Percentiles rank a stretch among this genome's conserved stretches.
Conservation (phyloP, 2,888 invertebrate genomes). For the Conops quadrifasciatus region DNA sequence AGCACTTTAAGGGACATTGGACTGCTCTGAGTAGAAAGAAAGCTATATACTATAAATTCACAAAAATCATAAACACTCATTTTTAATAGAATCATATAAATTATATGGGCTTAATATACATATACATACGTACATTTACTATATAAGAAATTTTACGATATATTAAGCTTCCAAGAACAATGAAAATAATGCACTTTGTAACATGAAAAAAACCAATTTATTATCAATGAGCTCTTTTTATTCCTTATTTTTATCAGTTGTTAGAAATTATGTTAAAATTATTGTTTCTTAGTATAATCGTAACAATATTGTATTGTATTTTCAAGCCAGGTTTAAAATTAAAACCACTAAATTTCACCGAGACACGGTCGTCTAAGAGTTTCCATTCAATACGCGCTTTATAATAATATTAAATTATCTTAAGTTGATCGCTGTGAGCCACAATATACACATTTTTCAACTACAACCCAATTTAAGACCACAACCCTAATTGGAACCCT, state of each 20-base stretch:
- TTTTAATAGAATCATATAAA: not conserved
- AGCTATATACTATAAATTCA: not conserved
- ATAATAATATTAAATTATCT: too few species aligned
- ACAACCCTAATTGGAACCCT: too few species aligned
- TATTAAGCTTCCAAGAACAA: not conserved
- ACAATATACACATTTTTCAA: too few species aligned
- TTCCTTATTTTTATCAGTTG: not conserved
- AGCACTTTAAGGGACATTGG: slow-evolving; percentile 94
- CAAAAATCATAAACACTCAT: too few species aligned
- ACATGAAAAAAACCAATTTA: too few species aligned
- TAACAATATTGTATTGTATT: slow-evolving; percentile 5
- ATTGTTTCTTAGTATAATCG: not conserved
- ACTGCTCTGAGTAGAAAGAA: slow-evolving; percentile 73
- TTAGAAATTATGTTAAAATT: not conserved
- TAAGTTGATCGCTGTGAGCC: too few species aligned
- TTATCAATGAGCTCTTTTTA: too few species aligned
- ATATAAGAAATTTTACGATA: not conserved
- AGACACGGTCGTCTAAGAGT: not conserved
- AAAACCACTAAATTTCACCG: too few species aligned
- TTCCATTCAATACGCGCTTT: too few species aligned
- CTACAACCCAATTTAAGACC: too few species aligned
- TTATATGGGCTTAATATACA: not conserved
- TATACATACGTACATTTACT: not conserved
- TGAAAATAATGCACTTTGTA: too few species aligned
- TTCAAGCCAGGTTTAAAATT: too few species aligned